These are phyloP conservation scores for Balaenoptera acutorostrata DNA, from an alignment of 2,113 vertebrate species.

Conservation along the genomic window DNA sequence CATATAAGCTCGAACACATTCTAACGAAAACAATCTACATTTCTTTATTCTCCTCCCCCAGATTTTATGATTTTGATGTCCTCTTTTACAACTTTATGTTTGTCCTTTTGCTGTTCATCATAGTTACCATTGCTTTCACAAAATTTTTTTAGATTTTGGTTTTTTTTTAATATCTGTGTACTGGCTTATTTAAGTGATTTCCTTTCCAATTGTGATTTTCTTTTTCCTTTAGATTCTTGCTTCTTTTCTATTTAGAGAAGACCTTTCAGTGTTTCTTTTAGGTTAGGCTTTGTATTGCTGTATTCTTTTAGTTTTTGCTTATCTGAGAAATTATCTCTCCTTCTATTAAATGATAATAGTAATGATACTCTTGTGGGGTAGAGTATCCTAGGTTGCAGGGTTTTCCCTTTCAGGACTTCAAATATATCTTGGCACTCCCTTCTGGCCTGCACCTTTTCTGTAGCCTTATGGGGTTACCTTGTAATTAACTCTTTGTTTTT, in stretches of 20 bases:
- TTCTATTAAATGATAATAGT: neutral
- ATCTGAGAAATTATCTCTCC: neutral
- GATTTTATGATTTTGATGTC: neutral
- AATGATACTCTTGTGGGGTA: neutral
- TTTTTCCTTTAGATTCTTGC: neutral
- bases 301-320: neutral
- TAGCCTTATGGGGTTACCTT: neutral
- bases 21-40: neutral
- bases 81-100: neutral
- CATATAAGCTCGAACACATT: neutral
- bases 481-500: neutral
- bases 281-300: neutral
- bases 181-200: neutral
- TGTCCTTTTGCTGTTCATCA: neutral
- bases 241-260: neutral
- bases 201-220: neutral
- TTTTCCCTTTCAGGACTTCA: neutral
- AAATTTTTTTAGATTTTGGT: neutral
- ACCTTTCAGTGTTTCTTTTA: neutral
- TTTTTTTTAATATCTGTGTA: accelerated
- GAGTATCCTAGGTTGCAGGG: neutral
- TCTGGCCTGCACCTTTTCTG: neutral
- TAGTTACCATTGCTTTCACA: neutral
- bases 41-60: neutral
- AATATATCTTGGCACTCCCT: neutral